A percentile compares a stretch with the other conserved stretches of the same genome.
phyloP scores from a whole-genome alignment of 2,113 vertebrate genomes.

The Triplophysa rosa region DNA sequence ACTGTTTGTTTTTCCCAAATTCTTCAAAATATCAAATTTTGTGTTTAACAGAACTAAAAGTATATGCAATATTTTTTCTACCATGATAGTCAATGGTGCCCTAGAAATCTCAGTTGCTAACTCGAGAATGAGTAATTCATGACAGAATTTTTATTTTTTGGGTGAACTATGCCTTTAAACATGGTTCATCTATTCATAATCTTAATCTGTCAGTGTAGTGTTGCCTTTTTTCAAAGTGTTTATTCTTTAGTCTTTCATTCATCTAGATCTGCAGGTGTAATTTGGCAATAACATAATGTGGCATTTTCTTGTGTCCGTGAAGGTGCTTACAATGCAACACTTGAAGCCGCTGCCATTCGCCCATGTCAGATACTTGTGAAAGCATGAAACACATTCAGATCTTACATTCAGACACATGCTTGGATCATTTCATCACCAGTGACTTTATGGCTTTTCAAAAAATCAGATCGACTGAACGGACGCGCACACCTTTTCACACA shows the following conservation, averaged over 20 bases:
- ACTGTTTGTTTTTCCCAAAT: no score
- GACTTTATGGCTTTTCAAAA: slow-evolving; percentile 8
- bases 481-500: neutral
- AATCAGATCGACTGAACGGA: neutral
- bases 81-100: no score
- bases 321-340: slow-evolving; percentile 54
- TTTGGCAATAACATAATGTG: no score
- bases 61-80: no score
- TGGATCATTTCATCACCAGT: slow-evolving; percentile 17
- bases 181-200: no score
- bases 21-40: no score
- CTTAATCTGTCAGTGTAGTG: no score
- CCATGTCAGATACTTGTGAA: slow-evolving; percentile 64
- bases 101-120: no score
- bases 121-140: no score
- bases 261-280: neutral
- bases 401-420: slow-evolving; percentile 43
- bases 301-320: neutral
- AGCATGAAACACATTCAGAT: slow-evolving; percentile 61
- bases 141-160: no score
- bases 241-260: neutral
- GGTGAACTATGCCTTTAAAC: no score
- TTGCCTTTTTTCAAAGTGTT: neutral
- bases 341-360: slow-evolving; percentile 68
- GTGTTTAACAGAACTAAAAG: no score